Conservation (phyloP, 37 sponge, comb jelly and placozoan species). For the Mnemiopsis leidyi region DNA sequence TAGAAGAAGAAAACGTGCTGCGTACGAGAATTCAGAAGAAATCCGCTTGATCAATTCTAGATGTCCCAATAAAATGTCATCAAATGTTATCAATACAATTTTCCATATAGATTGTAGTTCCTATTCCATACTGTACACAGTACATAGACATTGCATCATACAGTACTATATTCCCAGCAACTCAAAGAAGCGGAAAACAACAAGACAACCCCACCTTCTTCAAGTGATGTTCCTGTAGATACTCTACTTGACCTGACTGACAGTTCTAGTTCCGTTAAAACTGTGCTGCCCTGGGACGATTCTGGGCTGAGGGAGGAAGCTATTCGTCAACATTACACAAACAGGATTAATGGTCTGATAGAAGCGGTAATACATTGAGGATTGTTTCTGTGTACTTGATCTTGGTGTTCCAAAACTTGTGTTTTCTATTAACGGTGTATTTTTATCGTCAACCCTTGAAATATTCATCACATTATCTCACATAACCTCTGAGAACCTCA, state of each 20-base stretch:
- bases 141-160: no score
- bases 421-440: background rate
- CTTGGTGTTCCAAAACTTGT: no score
- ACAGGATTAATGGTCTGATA: background rate
- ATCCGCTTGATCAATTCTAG: no score
- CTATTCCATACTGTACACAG: no score
- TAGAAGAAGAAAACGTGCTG: no score
- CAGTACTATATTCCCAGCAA: constrained; percentile 9
- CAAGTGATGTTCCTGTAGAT: constrained; percentile 17
- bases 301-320: constrained; percentile 52
- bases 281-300: constrained; percentile 53
- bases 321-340: constrained; percentile 27
- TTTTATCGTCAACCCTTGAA: background rate
- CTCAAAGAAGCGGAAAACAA: constrained; percentile 19
- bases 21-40: no score
- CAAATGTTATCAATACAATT: no score
- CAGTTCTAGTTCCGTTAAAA: background rate
- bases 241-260: background rate
- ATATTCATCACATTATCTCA: no score
- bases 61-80: no score
- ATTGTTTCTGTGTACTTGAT: no score
- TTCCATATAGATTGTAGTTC: no score
- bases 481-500: background rate
- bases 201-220: background rate
- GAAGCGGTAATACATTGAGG: constrained; percentile 1